phyloP scores from a whole-genome alignment of 1,140 invertebrate species.

The Diachasmimorpha longicaudata region DNA sequence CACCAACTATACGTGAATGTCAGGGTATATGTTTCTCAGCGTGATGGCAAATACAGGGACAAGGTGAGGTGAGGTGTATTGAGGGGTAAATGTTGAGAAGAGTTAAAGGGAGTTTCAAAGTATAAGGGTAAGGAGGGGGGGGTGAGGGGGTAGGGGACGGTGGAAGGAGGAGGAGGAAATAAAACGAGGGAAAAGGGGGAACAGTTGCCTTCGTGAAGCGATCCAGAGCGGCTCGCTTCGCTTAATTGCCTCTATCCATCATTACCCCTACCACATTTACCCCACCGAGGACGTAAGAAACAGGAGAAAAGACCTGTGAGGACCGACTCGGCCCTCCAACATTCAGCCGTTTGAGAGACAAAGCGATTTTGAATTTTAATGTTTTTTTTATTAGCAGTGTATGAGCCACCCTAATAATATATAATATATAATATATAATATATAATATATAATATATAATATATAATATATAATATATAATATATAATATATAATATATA shows the following conservation, averaged over 20 bases:
- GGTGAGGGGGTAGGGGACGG: too few species aligned
- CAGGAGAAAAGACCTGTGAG: not conserved
- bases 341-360: not conserved
- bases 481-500: too few species aligned
- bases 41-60: not conserved
- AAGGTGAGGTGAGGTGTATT: not conserved
- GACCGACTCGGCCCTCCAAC: not conserved
- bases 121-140: too few species aligned
- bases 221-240: conserved; percentile 33
- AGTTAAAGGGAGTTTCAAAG: not conserved
- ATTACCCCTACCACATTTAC: conserved; percentile 32
- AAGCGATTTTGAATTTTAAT: conserved; percentile 2
- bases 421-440: too few species aligned
- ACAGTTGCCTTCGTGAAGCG: conserved; percentile 13
- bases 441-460: too few species aligned
- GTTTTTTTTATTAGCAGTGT: not conserved
- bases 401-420: too few species aligned
- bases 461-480: too few species aligned
- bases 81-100: not conserved
- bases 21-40: conserved; percentile 15
- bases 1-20: conserved; percentile 12
- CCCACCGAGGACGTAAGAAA: not conserved
- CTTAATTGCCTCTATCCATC: conserved; percentile 46
- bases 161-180: too few species aligned
- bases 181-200: conserved; percentile 10